Percentiles rank a stretch among this genome's conserved stretches.
phyloP scores from a whole-genome alignment of 2,113 vertebrate genomes.

The Progne subis region DNA sequence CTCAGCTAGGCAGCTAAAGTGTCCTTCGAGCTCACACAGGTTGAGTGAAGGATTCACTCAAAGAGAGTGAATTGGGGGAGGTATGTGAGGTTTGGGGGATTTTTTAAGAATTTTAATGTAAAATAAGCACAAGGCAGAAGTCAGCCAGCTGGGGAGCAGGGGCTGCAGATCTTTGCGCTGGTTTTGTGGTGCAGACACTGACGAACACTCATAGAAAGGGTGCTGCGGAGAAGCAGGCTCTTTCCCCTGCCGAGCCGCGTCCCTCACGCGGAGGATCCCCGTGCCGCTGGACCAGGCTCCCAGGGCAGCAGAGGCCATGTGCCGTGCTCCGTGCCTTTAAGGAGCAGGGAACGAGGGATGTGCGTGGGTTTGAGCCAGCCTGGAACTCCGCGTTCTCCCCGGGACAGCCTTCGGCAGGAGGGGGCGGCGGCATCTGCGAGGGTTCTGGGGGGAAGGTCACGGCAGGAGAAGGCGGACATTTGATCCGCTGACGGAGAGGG shows the following conservation, averaged over 20 bases:
- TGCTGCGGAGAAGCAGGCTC: neutral
- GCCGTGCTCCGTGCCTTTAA: neutral
- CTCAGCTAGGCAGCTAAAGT: neutral
- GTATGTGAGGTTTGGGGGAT: fast-evolving
- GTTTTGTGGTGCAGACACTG: neutral
- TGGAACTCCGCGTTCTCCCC: conserved; percentile 23
- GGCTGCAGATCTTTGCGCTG: neutral
- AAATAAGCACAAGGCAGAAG: neutral
- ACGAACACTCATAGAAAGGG: neutral
- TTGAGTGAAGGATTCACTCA: too few species aligned
- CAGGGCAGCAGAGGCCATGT: too few species aligned
- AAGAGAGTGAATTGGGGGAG: neutral
- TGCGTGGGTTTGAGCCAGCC: neutral
- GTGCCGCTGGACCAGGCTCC: neutral
- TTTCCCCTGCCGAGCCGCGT: neutral
- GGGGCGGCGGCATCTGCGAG: conserved; percentile 9
- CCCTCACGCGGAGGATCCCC: neutral
- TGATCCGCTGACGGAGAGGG: neutral
- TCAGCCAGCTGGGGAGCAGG: neutral
- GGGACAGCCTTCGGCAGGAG: conserved; percentile 1
- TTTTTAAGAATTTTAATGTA: neutral
- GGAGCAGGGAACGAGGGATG: neutral
- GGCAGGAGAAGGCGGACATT: neutral
- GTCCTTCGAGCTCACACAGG: neutral
- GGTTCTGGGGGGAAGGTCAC: conserved; percentile 40